Base-by-base conservation (phyloP, 2,888 invertebrate genomes). In the Erynnis tages region DNA sequence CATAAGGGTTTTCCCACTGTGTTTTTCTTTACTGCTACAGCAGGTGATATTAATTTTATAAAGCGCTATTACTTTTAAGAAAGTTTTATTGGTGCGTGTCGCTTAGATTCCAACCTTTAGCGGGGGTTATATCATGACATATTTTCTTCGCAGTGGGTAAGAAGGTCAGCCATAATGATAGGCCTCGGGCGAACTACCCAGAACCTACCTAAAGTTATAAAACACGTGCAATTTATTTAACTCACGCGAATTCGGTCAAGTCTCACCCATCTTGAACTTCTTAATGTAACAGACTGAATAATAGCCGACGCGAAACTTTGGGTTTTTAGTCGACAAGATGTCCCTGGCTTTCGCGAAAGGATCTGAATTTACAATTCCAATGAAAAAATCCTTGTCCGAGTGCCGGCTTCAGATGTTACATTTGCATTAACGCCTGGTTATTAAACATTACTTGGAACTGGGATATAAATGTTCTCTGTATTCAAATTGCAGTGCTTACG, bases 351-450 rank as follows among this genome's bases (percentile, higher is more conserved):
- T 16, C n/a, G 10, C 25, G 23, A 17, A 35, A 50, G 44, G 50
- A 52, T 37, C 37, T 19, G 30, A 52, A 52, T 52, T 52, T 52
- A 44, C 43, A 52, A 52, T 52, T 52, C 50, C 44, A 52, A 52
- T 52, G 52, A 37, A 52, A 48, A 41, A 37, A 41, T 14, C 21
- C 27, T 10, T 21, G 35, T 29, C 50, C 35, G 35, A 43, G 50
- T 50, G 44, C 38, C 44, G 44, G 37, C 37, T 52, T 30, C 37
- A 23, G 8, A 30, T 38, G 44, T 52, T 27, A 14, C 19, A 52
- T 52, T 52, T 52, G 37, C 44, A 52, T 52, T 37, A 52, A 52
- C 44, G 44, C 44, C 44, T 44, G 44, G 29, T 50, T 50, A 43
- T 35, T 35, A 50, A 41, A 43, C 44, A 37, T 44, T 44, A 37